phyloP scores from a whole-genome alignment of 1,140 invertebrate genomes.

The Dreissena rostriformis region DNA sequence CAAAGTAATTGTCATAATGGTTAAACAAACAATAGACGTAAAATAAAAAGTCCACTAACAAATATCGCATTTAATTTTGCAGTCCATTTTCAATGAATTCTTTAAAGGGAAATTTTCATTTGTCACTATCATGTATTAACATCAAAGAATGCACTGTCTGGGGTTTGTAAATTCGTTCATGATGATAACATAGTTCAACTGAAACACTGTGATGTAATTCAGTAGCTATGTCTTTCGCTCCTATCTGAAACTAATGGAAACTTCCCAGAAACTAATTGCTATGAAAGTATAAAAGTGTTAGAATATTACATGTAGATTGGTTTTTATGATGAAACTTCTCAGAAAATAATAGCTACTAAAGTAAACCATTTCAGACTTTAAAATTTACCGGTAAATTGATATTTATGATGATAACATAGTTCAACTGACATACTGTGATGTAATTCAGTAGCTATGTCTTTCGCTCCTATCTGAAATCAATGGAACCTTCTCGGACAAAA shows the following conservation, averaged over 20 bases:
- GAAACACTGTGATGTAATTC: not conserved
- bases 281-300: too few species aligned
- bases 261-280: too few species aligned
- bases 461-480: constrained; percentile 45
- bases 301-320: not conserved
- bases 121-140: too few species aligned
- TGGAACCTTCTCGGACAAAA: not conserved
- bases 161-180: not conserved
- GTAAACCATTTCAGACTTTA: too few species aligned
- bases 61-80: too few species aligned
- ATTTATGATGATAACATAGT: constrained; percentile 38
- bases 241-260: not conserved
- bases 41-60: too few species aligned
- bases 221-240: constrained; percentile 8
- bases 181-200: constrained; percentile 38
- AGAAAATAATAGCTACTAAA: too few species aligned
- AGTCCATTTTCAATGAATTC: too few species aligned
- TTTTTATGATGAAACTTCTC: constrained; percentile 24
- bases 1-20: too few species aligned
- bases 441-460: constrained; percentile 14
- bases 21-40: too few species aligned
- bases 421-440: constrained; percentile 12
- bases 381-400: not conserved
- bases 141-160: too few species aligned
- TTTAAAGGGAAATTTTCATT: too few species aligned